Base-by-base conservation (phyloP, 2,888 invertebrate genomes). In the Lithophane ornitopus region DNA sequence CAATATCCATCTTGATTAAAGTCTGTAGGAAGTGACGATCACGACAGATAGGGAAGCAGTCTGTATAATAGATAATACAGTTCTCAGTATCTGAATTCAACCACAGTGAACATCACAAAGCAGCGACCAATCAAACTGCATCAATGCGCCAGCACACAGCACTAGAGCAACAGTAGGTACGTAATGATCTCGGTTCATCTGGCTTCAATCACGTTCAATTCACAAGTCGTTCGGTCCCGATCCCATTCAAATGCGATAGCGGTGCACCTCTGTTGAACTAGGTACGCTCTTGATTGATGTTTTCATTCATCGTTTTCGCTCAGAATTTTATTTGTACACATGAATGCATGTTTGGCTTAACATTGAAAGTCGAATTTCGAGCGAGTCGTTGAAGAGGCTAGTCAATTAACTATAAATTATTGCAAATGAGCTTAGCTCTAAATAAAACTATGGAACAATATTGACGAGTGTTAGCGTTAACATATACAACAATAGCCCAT, bases 121-220 rank as follows among this genome's bases (percentile, higher is more conserved):
- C 52, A 41, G 46, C 58, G 65, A 73, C 72, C 81, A 81, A 83
- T 84, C 81, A 81, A 81, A 78, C 63, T 72, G 69, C 66, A 61
- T 68, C 59, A 76, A 76, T 78, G 63, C 75, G 26, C 41, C 34
- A 62, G 49, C 70, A 76, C 74, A 77, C 70, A 66, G 61, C 68
- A 61, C 73, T 77, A 69, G 61, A 85, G 69, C 75, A 76, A 75
- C 63, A 78, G 75, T 52, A 67, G 11, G 11, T 71, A 79, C 84
- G 80, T 87, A 87, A 87, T 89, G 90, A 88, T 82, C 82, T 84
- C 87, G 84, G 81, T 84, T 87, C 89, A 87, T 87, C 87, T 88
- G 88, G 76, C 74, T 89, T 87, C 89, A 87, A 89, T 90, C 89
- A 89, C 82, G 82, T 76, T 75, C 86, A 80, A 89, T 89, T 88